Evolutionary conservation across 2,113 vertebrate genomes (phyloP).

Genomic region (Athene noctua): DNA sequence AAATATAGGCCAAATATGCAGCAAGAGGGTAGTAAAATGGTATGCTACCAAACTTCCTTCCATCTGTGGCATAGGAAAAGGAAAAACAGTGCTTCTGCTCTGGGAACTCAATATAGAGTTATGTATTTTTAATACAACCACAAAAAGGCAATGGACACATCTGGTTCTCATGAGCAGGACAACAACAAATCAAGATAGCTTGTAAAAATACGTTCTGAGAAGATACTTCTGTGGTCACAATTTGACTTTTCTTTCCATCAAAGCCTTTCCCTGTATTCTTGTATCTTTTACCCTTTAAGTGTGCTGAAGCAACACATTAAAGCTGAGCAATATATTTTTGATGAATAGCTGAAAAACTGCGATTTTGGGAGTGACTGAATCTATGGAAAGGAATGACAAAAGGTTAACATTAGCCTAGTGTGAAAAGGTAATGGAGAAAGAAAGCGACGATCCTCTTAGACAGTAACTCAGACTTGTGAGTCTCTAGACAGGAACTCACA

Average conservation of each 20-base stretch:
- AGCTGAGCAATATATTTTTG: background rate
- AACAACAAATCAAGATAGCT: background rate
- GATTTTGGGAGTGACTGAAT: background rate
- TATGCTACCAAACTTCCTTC: background rate
- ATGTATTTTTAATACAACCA: background rate
- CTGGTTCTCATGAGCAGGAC: slow-evolving; percentile 3
- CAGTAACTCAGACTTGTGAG: background rate
- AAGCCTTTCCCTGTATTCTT: background rate
- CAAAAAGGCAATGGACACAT: background rate
- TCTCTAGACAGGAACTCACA: background rate
- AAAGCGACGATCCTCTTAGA: background rate
- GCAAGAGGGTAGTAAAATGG: background rate
- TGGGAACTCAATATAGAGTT: background rate
- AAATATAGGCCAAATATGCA: background rate
- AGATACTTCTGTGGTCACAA: background rate
- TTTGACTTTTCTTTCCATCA: background rate
- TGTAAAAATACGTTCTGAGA: background rate
- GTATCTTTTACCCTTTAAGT: background rate
- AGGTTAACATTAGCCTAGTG: background rate
- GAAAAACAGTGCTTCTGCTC: background rate
- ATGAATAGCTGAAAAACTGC: background rate
- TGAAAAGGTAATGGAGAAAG: background rate
- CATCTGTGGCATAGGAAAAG: background rate
- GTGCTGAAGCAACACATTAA: background rate
- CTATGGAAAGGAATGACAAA: background rate